A percentile compares a stretch with the other conserved stretches of the same genome.
Conservation (phyloP, 2,888 invertebrate genomes). For the Trichopria drosophilae region DNA sequence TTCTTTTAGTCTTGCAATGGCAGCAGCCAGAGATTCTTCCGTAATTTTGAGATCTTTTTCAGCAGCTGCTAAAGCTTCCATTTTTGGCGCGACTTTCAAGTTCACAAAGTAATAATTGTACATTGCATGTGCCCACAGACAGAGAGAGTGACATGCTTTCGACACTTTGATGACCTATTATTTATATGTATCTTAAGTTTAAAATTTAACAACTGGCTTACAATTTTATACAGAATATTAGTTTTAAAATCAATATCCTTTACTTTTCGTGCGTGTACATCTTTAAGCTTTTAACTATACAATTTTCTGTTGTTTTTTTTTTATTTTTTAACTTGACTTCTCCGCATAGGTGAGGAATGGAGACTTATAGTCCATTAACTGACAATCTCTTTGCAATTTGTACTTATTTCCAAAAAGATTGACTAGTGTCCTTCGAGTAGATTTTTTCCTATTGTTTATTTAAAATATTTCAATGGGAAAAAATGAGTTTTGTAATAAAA, state of each 20-base stretch:
- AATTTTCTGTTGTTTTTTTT: too few species aligned
- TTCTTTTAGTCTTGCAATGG: constrained; percentile 77
- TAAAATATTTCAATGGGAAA: too few species aligned
- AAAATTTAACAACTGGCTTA: background rate
- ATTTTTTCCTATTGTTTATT: too few species aligned
- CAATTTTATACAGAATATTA: background rate
- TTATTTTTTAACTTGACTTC: too few species aligned
- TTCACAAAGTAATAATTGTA: constrained; percentile 90
- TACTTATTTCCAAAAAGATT: constrained; percentile 1
- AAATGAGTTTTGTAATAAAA: too few species aligned
- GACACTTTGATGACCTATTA: constrained; percentile 64
- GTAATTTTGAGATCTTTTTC: constrained; percentile 69
- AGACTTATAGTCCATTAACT: background rate
- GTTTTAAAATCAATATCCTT: too few species aligned
- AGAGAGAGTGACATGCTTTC: constrained; percentile 78
- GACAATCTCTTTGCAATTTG: constrained; percentile 6
- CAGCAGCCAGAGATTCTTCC: constrained; percentile 69
- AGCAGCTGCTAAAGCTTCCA: constrained; percentile 76
- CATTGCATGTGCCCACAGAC: constrained; percentile 92
- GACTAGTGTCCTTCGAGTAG: too few species aligned
- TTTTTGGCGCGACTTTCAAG: constrained; percentile 82
- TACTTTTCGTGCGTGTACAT: constrained; percentile 8
- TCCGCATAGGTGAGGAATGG: too few species aligned
- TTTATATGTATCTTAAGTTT: constrained; percentile 4
- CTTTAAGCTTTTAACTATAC: too few species aligned